These are phyloP conservation scores for Drosophila albomicans DNA, from an alignment of 1,140 invertebrate genomes.

Conservation along the genomic window DNA sequence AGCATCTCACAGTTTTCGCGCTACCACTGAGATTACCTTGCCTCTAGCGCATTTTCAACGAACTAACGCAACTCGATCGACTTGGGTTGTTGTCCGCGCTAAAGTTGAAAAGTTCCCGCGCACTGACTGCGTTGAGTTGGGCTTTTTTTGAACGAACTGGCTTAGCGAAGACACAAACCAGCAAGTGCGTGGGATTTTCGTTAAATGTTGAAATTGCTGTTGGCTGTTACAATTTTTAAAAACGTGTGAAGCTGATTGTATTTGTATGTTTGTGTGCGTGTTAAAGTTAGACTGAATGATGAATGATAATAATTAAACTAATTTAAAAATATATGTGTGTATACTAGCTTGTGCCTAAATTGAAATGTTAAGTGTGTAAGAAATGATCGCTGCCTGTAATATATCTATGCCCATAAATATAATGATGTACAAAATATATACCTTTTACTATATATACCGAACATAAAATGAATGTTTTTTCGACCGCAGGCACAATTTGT, in stretches of 20 bases:
- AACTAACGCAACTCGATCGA: background rate
- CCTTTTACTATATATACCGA: conserved; percentile 56
- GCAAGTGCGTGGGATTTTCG: conserved; percentile 24
- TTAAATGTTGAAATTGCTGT: conserved; percentile 44
- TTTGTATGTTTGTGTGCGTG: conserved; percentile 18
- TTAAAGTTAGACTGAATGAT: conserved; percentile 64
- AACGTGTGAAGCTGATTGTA: conserved; percentile 8
- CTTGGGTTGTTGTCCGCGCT: conserved; percentile 6
- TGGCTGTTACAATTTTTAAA: conserved; percentile 40
- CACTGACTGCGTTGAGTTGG: background rate
- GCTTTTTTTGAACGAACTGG: background rate
- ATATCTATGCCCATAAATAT: conserved; percentile 59
- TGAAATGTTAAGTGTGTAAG: conserved; percentile 45
- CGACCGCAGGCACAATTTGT: conserved; percentile 42
- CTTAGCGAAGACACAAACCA: conserved; percentile 43
- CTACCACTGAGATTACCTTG: conserved; percentile 56
- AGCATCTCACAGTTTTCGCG: conserved; percentile 92
- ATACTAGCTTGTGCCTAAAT: conserved; percentile 76
- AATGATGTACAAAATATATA: conserved; percentile 68
- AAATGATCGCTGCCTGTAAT: conserved; percentile 64
- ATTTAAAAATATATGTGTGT: conserved; percentile 64
- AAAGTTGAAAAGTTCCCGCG: background rate
- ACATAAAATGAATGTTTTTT: conserved; percentile 46
- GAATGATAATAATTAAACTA: conserved; percentile 57
- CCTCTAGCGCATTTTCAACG: conserved; percentile 14